Base-by-base conservation (phyloP, 1,140 invertebrate genomes). In the Halotydeus destructor region DNA sequence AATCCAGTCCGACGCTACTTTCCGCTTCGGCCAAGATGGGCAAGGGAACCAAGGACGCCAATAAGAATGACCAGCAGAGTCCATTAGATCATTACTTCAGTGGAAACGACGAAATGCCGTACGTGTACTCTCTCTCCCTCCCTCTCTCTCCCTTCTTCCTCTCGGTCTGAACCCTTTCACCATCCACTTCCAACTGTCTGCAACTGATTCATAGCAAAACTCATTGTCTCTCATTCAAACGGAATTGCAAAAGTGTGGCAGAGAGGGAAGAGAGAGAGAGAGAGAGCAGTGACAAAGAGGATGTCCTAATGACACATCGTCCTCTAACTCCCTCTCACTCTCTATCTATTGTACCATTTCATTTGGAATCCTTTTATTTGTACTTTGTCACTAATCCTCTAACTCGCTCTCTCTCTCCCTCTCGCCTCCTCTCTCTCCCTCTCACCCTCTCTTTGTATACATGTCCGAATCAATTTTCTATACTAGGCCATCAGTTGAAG, bases 401-500 rank as follows among this genome's bases (percentile, higher is more conserved):
- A n/a, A n/a, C n/a, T n/a, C n/a, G n/a, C n/a, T n/a, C n/a, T n/a
- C n/a, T n/a, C n/a, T n/a, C n/a, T n/a, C n/a, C n/a, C n/a, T n/a
- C n/a, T n/a, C n/a, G n/a, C n/a, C n/a, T n/a, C n/a, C n/a, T n/a
- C n/a, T n/a, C n/a, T n/a, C n/a, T n/a, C n/a, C n/a, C n/a, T n/a
- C n/a, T n/a, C n/a, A n/a, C n/a, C n/a, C n/a, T 35, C 12, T 32
- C 21, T 36, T 43, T n/a, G 31, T 5, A 16, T 23, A 5, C 33
- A 21, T 36, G 18, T 42, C 11, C 16, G 14, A 21, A 34, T 9
- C 5, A n/a, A 34, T 12, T 3, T 18, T 5, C 5, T 18, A 21
- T 32, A 12, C 16, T 65, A 86, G 83, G 53, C 77, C 82, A 50
- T 73, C 76, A 46, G 65, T 88, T 55, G 88, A 93, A 53, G 86